These are phyloP conservation scores for Petrosia ficiformis DNA, from an alignment of 37 sponge, comb jelly and placozoan species.

Conservation along the genomic window DNA sequence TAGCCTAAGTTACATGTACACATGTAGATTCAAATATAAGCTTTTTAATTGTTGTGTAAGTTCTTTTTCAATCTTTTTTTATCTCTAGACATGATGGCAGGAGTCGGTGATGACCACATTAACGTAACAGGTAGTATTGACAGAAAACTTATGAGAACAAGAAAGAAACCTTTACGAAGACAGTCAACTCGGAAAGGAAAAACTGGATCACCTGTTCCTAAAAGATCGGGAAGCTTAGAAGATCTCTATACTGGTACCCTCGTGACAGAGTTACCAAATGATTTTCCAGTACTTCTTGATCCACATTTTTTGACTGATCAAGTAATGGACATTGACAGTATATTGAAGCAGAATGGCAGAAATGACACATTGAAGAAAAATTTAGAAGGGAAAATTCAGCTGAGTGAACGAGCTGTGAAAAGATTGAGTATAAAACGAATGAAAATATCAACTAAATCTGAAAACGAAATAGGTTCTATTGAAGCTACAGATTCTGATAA, in stretches of 20 bases:
- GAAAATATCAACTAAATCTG: no score
- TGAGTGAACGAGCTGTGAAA: neutral
- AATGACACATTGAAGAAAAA: neutral
- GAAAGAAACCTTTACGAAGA: no score
- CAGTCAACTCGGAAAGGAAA: neutral
- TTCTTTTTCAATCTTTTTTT: no score
- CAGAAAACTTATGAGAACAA: no score
- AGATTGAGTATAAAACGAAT: no score
- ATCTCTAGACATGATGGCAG: no score
- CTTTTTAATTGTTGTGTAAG: no score
- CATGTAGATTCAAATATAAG: no score
- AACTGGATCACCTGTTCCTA: neutral
- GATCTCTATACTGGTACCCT: constrained; percentile 29
- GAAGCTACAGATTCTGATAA: neutral
- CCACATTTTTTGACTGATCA: neutral
- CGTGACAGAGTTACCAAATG: constrained; percentile 41
- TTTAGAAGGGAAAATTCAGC: neutral
- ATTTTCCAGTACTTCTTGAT: constrained; percentile 3
- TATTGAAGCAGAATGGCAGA: neutral
- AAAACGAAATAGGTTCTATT: neutral
- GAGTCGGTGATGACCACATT: no score
- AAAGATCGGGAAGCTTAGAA: neutral
- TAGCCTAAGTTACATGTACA: no score
- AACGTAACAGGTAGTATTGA: no score
- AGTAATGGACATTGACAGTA: neutral